A percentile compares a stretch with the other conserved stretches of the same genome.
phyloP scores from a whole-genome alignment of 2,888 invertebrate genomes.

The Leucozona laternaria region DNA sequence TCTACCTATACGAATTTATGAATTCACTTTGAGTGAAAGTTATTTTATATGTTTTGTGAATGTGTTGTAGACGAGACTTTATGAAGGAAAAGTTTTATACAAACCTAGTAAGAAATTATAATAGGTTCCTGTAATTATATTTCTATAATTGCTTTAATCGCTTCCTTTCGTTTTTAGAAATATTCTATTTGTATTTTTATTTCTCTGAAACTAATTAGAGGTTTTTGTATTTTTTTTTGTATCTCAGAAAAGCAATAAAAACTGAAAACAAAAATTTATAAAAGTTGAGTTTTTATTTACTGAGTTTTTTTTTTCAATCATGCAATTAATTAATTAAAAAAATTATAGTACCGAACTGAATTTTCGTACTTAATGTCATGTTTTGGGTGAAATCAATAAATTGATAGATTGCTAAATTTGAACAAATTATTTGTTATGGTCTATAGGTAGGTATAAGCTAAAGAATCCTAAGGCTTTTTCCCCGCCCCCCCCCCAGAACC shows the following conservation, averaged over 20 bases:
- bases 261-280: not conserved
- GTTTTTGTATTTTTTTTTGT: not conserved
- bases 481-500: too few species aligned
- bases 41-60: not conserved
- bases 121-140: not conserved
- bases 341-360: too few species aligned
- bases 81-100: not conserved
- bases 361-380: too few species aligned
- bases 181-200: not conserved
- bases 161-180: conserved; percentile 17
- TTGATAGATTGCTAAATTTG: too few species aligned
- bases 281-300: not conserved
- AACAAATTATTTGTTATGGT: too few species aligned
- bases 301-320: not conserved
- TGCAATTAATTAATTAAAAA: too few species aligned
- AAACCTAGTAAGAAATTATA: not conserved
- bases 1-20: not conserved
- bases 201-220: not conserved
- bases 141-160: conserved; percentile 14
- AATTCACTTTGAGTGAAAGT: conserved; percentile 31
- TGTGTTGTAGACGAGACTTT: not conserved
- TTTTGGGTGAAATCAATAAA: too few species aligned
- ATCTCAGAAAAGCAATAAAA: not conserved
- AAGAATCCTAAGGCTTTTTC: too few species aligned
- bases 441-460: too few species aligned